These are phyloP conservation scores for Zosterops lateralis DNA, from an alignment of 2,113 vertebrate species.

Conservation along the genomic window DNA sequence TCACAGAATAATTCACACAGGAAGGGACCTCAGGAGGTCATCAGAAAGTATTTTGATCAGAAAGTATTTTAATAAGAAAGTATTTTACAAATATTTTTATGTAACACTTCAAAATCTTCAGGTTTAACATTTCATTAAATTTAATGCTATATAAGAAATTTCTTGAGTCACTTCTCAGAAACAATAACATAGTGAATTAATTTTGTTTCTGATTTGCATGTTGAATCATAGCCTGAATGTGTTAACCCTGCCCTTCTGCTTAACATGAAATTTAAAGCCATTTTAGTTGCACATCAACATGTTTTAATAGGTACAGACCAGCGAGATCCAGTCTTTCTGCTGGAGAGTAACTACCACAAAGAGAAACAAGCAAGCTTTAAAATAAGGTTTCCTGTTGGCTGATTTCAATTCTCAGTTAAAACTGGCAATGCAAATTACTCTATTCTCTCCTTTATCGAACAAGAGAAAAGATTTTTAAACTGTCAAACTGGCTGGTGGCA, in stretches of 20 bases:
- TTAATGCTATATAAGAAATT: neutral
- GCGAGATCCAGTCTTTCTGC: slow-evolving; percentile 5
- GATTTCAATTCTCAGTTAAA: slow-evolving; percentile 12
- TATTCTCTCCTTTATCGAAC: neutral
- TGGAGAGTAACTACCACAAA: neutral
- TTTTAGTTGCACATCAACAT: neutral
- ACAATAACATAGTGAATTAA: neutral
- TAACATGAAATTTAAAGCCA: neutral
- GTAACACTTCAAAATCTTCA: neutral
- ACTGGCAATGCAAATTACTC: neutral
- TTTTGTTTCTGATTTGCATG: neutral
- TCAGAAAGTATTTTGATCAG: neutral
- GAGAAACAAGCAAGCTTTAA: neutral
- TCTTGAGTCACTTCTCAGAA: neutral
- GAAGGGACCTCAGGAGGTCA: neutral
- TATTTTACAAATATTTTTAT: neutral
- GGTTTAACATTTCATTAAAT: neutral
- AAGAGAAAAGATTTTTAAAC: slow-evolving; percentile 33
- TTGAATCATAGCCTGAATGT: neutral
- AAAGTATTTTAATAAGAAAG: neutral
- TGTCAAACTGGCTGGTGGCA: slow-evolving; percentile 11
- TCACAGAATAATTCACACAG: neutral
- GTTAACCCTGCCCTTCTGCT: neutral
- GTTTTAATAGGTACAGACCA: neutral
- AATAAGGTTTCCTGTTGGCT: neutral